Evolutionary conservation across 2,113 vertebrate genomes (phyloP).

Genomic region (Amphilophus citrinellus): DNA sequence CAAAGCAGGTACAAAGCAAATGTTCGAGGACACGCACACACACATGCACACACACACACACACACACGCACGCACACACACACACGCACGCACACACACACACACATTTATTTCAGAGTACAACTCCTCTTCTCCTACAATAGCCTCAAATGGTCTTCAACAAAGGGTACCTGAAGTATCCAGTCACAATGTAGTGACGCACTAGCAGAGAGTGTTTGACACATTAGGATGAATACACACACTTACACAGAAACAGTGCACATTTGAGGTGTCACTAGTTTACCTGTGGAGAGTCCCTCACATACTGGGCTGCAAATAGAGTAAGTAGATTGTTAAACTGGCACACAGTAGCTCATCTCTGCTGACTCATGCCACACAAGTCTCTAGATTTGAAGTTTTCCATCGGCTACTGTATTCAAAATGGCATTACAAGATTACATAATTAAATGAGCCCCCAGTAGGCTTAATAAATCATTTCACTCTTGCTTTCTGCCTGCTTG

Average conservation of each 20-base stretch:
- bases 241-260: neutral
- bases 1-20: neutral
- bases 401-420: neutral
- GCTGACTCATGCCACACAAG: slow-evolving; percentile 11
- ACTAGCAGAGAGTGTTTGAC: slow-evolving; percentile 21
- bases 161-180: slow-evolving; percentile 27
- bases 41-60: slow-evolving; percentile 21
- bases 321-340: neutral
- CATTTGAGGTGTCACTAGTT: neutral
- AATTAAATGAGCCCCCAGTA: neutral
- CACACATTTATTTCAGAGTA: neutral
- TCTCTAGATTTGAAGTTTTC: neutral
- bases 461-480: neutral
- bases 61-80: slow-evolving; percentile 26
- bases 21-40: slow-evolving; percentile 28
- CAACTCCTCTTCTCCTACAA: slow-evolving; percentile 29
- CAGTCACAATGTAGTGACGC: slow-evolving; percentile 7
- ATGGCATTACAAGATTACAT: slow-evolving; percentile 1
- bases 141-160: slow-evolving; percentile 45
- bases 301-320: slow-evolving; percentile 7
- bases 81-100: neutral
- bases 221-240: slow-evolving; percentile 16
- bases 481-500: neutral
- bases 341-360: neutral
- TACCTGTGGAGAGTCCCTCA: neutral